Conservation (phyloP, 2,113 vertebrate genomes). For the Perca fluviatilis region DNA sequence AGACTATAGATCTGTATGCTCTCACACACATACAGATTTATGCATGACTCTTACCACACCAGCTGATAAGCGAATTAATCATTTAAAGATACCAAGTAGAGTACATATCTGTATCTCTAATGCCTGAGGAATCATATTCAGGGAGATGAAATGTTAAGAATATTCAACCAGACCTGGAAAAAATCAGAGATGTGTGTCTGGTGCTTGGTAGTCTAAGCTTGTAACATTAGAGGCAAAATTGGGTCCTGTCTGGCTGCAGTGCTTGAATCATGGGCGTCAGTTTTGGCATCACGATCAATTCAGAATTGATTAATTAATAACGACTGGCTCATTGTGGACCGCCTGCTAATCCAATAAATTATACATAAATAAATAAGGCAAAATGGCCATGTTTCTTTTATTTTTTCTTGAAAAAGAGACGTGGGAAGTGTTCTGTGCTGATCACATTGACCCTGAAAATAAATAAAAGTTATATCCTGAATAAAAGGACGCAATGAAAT, state of each 20-base stretch:
- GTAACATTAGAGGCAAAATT: not conserved
- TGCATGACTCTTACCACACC: constrained; percentile 28
- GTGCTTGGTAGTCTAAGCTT: not conserved
- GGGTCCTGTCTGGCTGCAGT: not conserved
- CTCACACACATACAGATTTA: not conserved
- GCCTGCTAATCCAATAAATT: not conserved
- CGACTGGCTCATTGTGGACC: not conserved
- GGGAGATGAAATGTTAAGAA: constrained; percentile 18
- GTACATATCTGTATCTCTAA: constrained; percentile 30
- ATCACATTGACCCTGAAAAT: not conserved
- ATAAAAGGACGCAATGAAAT: not conserved
- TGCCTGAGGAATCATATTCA: constrained; percentile 23
- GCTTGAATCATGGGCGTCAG: not conserved
- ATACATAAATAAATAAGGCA: not conserved
- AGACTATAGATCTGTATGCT: not conserved
- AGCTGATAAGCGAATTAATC: constrained; percentile 41
- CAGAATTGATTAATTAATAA: constrained; percentile 10
- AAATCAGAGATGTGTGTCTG: not conserved
- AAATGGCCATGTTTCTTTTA: not conserved
- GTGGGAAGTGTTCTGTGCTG: not conserved
- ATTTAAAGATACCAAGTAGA: constrained; percentile 29
- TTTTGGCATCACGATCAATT: not conserved
- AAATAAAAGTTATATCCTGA: not conserved
- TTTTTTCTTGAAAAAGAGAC: not conserved
- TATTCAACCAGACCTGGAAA: constrained; percentile 11